phyloP scores from a whole-genome alignment of 1,140 invertebrate genomes.

The Trachymyrmex septentrionalis region DNA sequence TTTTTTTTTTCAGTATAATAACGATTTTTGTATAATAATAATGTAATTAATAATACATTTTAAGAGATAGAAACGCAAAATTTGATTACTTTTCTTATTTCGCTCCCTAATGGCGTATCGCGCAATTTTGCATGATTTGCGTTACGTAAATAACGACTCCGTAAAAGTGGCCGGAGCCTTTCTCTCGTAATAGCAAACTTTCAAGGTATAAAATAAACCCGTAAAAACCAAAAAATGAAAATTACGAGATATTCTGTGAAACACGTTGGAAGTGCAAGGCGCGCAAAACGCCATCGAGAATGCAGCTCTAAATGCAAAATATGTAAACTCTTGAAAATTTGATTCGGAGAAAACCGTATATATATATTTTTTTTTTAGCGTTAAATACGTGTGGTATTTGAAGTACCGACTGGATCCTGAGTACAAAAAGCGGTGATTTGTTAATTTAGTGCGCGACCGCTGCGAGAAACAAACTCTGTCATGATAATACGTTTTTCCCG shows the following conservation, averaged over 20 bases:
- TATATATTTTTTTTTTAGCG: background rate
- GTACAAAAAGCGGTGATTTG: constrained; percentile 50
- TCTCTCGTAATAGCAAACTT: background rate
- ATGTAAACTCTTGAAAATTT: constrained; percentile 13
- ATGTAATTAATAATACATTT: background rate
- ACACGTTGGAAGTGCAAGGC: too few relatives aligned
- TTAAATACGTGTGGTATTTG: constrained; percentile 1
- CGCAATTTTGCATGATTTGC: background rate
- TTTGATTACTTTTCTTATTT: constrained; percentile 8
- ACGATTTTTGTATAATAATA: background rate
- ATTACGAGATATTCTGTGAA: background rate
- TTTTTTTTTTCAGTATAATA: background rate
- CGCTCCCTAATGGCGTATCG: background rate
- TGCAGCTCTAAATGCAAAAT: constrained; percentile 1
- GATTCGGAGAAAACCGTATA: background rate
- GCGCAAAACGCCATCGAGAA: background rate
- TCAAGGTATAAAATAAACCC: background rate
- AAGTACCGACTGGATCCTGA: background rate
- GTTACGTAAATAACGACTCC: background rate
- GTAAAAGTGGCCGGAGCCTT: background rate
- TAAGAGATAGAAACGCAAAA: background rate
- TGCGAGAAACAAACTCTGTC: constrained; percentile 50
- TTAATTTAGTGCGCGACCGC: constrained; percentile 50
- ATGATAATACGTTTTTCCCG: constrained; percentile 56
- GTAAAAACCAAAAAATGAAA: background rate